A percentile compares a stretch with the other conserved stretches of the same genome.
These are phyloP conservation scores for Meles meles DNA, from an alignment of 2,113 vertebrate species.

Conservation along the genomic window DNA sequence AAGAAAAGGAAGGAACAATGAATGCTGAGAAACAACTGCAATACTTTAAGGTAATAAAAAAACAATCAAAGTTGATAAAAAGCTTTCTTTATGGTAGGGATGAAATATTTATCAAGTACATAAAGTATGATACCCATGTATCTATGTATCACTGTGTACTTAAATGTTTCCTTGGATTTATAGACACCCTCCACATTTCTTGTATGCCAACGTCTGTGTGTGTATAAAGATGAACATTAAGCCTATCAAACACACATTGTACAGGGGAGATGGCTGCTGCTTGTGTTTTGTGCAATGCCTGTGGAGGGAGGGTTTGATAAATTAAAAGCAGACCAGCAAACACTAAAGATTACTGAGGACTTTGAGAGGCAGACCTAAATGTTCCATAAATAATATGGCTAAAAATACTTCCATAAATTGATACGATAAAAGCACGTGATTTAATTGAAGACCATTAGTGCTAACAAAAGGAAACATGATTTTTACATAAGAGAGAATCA, in stretches of 20 bases:
- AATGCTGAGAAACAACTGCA: constrained; percentile 90
- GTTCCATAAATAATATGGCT: constrained; percentile 46
- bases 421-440: constrained; percentile 25
- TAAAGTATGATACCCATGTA: constrained; percentile 64
- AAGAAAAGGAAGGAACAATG: constrained; percentile 87
- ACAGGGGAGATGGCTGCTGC: background rate
- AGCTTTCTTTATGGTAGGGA: constrained; percentile 70
- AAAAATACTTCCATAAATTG: constrained; percentile 45
- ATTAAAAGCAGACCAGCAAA: constrained; percentile 64
- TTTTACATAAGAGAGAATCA: constrained; percentile 44
- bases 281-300: background rate
- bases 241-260: constrained; percentile 22
- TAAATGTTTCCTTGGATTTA: constrained; percentile 68
- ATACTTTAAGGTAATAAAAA: constrained; percentile 95
- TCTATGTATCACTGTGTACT: constrained; percentile 66
- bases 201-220: constrained; percentile 1
- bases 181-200: constrained; percentile 57
- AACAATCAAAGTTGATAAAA: constrained; percentile 71
- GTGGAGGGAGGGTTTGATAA: constrained; percentile 20
- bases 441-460: constrained; percentile 41
- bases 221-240: constrained; percentile 49
- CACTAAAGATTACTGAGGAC: background rate
- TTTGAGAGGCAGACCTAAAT: constrained; percentile 26
- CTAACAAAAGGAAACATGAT: constrained; percentile 42
- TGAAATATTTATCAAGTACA: constrained; percentile 78